phyloP scores from a whole-genome alignment of 2,797 vertebrate species.

The Sebastes steindachneri region DNA sequence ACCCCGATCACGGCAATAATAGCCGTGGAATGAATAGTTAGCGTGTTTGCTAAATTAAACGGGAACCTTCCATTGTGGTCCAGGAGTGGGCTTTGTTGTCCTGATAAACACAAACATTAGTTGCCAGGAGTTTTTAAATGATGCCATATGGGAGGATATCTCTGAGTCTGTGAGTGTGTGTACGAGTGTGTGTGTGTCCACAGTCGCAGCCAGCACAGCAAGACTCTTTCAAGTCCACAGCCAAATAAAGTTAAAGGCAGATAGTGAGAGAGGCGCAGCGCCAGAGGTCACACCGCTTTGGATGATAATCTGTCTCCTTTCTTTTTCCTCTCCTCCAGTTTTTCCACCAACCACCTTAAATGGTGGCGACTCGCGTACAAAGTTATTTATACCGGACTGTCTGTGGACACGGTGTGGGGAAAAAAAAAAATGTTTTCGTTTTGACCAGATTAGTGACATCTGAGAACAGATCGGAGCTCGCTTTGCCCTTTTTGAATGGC shows the following conservation, averaged over 20 bases:
- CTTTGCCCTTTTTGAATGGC: background rate
- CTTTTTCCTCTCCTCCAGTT: slow-evolving; percentile 22
- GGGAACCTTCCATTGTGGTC: slow-evolving; percentile 28
- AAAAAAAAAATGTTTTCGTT: background rate
- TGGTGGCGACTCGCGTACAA: slow-evolving; percentile 50
- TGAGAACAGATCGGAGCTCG: slow-evolving; percentile 20
- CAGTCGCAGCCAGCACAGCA: slow-evolving; percentile 55
- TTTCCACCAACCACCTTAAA: slow-evolving; percentile 73
- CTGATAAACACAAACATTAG: slow-evolving; percentile 71
- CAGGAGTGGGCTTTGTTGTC: slow-evolving; percentile 70
- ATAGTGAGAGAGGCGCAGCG: slow-evolving; percentile 54
- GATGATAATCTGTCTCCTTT: slow-evolving; percentile 63
- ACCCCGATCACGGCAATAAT: slow-evolving; percentile 58
- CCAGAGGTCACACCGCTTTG: slow-evolving; percentile 69
- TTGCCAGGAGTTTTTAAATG: slow-evolving; percentile 76
- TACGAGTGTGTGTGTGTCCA: slow-evolving; percentile 10
- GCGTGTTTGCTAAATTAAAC: slow-evolving; percentile 67
- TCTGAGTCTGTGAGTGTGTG: slow-evolving; percentile 3
- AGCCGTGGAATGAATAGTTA: slow-evolving; percentile 55
- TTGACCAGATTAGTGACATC: slow-evolving; percentile 50
- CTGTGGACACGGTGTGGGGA: background rate
- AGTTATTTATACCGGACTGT: slow-evolving; percentile 68
- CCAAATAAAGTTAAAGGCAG: slow-evolving; percentile 80
- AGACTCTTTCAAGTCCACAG: slow-evolving; percentile 69
- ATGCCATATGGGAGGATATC: slow-evolving; percentile 71